Evolutionary conservation across 2,888 invertebrate species (phyloP).

Genomic region (Linnaemya tessellans): DNA sequence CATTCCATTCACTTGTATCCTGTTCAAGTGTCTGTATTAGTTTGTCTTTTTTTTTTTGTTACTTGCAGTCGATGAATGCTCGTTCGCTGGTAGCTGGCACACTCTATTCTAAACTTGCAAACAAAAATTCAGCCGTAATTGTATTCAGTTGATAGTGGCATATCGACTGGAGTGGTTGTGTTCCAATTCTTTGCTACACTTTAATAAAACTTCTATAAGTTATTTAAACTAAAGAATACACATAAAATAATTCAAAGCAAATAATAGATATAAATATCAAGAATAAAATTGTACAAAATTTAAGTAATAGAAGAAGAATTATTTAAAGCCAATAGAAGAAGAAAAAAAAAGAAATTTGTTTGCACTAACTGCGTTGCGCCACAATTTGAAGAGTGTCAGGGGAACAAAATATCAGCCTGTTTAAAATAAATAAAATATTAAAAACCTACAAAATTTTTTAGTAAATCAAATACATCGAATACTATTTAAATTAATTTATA

Average conservation of each 20-base stretch:
- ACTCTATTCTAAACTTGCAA: conserved; percentile 55
- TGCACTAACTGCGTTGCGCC: neutral
- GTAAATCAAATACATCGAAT: neutral
- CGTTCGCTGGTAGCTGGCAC: conserved; percentile 30
- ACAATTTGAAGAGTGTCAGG: neutral
- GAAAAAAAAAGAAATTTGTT: neutral
- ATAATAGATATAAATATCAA: neutral
- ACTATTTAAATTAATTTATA: neutral
- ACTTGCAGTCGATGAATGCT: conserved; percentile 50
- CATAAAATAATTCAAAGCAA: neutral
- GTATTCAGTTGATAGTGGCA: conserved; percentile 74
- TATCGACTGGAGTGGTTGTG: conserved; percentile 74
- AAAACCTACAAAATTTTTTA: neutral
- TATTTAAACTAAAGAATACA: neutral
- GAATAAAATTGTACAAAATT: neutral
- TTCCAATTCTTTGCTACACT: conserved; percentile 54
- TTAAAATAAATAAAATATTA: neutral
- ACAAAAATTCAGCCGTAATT: conserved; percentile 61
- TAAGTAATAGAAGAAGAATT: too few relatives aligned
- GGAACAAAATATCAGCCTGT: conserved; percentile 16
- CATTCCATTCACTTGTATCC: conserved; percentile 63
- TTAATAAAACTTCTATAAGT: neutral
- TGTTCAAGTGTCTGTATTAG: conserved; percentile 57
- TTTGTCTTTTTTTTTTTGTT: conserved; percentile 45
- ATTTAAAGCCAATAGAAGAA: neutral